Percentiles rank a stretch among this genome's conserved stretches.
These are phyloP conservation scores for Osmerus eperlanus DNA, from an alignment of 2,113 vertebrate species.

Conservation along the genomic window DNA sequence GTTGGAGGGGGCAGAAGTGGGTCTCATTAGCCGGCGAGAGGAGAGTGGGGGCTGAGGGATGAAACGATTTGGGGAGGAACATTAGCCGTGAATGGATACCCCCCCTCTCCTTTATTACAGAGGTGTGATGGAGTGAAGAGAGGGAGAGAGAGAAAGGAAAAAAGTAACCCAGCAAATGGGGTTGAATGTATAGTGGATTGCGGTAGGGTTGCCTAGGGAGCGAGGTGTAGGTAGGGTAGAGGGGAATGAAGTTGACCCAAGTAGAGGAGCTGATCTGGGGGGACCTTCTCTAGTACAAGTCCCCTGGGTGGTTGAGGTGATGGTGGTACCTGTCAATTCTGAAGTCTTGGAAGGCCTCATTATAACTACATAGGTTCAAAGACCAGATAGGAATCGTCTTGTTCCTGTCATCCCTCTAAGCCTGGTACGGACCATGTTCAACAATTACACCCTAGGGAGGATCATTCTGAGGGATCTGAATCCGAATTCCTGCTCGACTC, in stretches of 20 bases:
- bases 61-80: slow-evolving; percentile 23
- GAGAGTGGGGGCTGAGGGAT: slow-evolving; percentile 13
- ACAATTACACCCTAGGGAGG: neutral
- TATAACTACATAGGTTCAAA: too few relatives aligned
- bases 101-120: slow-evolving; percentile 40
- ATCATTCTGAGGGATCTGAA: slow-evolving; percentile 1
- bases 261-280: slow-evolving; percentile 34
- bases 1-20: slow-evolving; percentile 49
- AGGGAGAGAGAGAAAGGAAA: slow-evolving; percentile 23
- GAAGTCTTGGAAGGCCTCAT: neutral
- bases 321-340: neutral
- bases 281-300: slow-evolving; percentile 20
- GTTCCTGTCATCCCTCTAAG: slow-evolving; percentile 4
- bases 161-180: slow-evolving; percentile 40
- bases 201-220: neutral
- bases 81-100: slow-evolving; percentile 52
- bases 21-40: slow-evolving; percentile 46
- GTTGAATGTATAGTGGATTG: slow-evolving; percentile 24
- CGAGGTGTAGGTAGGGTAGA: slow-evolving; percentile 20
- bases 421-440: neutral
- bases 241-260: slow-evolving; percentile 42
- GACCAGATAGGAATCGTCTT: slow-evolving; percentile 22
- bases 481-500: slow-evolving; percentile 33
- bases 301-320: neutral
- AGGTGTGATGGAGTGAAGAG: slow-evolving; percentile 38